Percentiles rank a stretch among this genome's conserved stretches.
phyloP scores from a whole-genome alignment of 1,140 invertebrate species.

The Drosophila trapezifrons region DNA sequence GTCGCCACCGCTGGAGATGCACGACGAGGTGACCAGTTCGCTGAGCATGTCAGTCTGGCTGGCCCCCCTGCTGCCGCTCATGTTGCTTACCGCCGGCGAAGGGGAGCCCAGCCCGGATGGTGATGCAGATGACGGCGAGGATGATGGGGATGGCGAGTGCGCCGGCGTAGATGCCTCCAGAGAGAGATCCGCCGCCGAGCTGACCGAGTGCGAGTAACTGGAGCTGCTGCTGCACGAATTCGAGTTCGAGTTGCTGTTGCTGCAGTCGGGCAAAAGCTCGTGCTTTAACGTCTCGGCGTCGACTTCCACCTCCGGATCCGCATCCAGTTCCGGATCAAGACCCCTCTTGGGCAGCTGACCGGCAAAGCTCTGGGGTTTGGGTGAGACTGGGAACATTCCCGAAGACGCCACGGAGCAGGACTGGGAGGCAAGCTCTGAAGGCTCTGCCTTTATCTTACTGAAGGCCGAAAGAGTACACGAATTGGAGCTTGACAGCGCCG shows the following conservation, averaged over 20 bases:
- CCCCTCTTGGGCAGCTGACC: slow-evolving; percentile 52
- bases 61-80: slow-evolving; percentile 47
- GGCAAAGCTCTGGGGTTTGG: slow-evolving; percentile 65
- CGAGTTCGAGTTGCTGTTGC: slow-evolving; percentile 63
- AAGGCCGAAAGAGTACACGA: slow-evolving; percentile 67
- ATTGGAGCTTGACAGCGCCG: slow-evolving; percentile 59
- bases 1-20: slow-evolving; percentile 69
- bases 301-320: not conserved
- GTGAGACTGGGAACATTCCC: slow-evolving; percentile 25
- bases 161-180: slow-evolving; percentile 76
- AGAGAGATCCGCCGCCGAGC: slow-evolving; percentile 77
- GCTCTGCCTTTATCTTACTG: slow-evolving; percentile 68
- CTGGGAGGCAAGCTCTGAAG: slow-evolving; percentile 41
- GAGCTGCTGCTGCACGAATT: slow-evolving; percentile 71
- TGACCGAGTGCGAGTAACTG: slow-evolving; percentile 71
- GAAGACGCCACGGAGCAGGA: slow-evolving; percentile 14
- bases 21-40: slow-evolving; percentile 77
- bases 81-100: slow-evolving; percentile 41
- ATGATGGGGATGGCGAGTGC: slow-evolving; percentile 26
- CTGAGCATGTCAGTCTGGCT: slow-evolving; percentile 76
- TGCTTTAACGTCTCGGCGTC: slow-evolving; percentile 35
- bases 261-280: slow-evolving; percentile 51
- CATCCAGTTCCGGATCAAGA: not conserved
- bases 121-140: slow-evolving; percentile 42
- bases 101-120: slow-evolving; percentile 48